Conservation (phyloP, 2,113 vertebrate genomes). For the Andinoacara biseriatus region DNA sequence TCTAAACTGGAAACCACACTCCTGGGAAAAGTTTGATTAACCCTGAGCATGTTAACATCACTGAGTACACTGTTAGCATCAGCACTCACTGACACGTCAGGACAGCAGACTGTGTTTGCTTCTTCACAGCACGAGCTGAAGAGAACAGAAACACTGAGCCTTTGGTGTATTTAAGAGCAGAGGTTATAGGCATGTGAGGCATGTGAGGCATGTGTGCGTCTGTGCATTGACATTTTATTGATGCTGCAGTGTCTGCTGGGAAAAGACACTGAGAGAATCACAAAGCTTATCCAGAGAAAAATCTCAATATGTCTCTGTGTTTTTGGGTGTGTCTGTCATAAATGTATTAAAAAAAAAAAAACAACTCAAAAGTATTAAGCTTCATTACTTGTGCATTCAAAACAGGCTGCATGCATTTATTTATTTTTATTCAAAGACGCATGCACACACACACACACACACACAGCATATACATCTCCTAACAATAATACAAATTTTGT, state of each 20-base stretch:
- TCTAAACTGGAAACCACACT: not conserved
- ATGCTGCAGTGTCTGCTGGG: not conserved
- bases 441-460: not conserved
- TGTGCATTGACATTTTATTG: not conserved
- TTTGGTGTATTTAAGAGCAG: not conserved
- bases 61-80: not conserved
- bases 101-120: not conserved
- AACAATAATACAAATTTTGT: no score
- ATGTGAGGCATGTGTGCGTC: not conserved
- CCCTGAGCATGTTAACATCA: constrained; percentile 15
- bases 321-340: not conserved
- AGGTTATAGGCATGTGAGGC: not conserved
- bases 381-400: not conserved
- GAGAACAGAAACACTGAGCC: constrained; percentile 2
- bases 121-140: not conserved
- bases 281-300: not conserved
- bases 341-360: not conserved
- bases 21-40: not conserved
- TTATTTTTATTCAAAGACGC: not conserved
- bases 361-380: not conserved
- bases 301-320: not conserved
- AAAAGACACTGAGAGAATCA: not conserved
- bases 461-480: not conserved
- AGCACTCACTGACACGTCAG: not conserved
- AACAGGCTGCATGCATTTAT: no score